Evolutionary conservation across 53 echinoderm and acorn worm genomes (phyloP), one percentile per base, ranked within the genome.

Genomic region (Zoroaster sp.): DNA sequence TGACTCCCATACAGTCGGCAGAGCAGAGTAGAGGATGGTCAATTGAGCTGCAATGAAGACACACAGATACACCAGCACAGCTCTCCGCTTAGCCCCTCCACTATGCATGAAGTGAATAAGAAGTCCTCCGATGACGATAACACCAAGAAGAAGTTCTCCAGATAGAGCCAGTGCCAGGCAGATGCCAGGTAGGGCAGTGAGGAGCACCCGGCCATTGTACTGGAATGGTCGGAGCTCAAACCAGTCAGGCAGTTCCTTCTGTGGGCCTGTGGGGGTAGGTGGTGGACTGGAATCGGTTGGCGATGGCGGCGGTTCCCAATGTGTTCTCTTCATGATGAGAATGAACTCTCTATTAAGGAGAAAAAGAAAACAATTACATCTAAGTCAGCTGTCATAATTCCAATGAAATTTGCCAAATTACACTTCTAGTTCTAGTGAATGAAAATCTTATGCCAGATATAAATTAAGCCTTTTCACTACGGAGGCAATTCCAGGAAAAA

Each of bases 1-100:
- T 2, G 95, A 93, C 30, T 85, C 80, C 93, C 95, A 95, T 36
- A 95, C 63, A 31, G 93, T 77, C 9, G 95, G 95, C 17, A 95
- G 69, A 15, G 93, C 91, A 13, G 95, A 95, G 86, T 95, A 95
- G 53, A 95, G 89, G 34, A 91, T 76, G n/a, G 87, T 69, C 83
- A 93, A 74, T 80, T 95, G 93, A 13, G 86, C 90, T 12, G 89
- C 87, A 14, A 95, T 90, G 54, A 95, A 95, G 51, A 87, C 74
- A 52, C 93, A 93, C 35, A 95, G 71, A 83, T 86, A 95, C 75
- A 73, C 71, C 35, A 93, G 51, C 21, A 95, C 76, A 1, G 95
- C 91, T 47, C 91, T 89, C 43, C 89, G 91, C 36, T 75, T 85
- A 21, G 93, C 92, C 39, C 92, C 95, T 40, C 87, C 92, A 55